Conservation (phyloP, 2,113 vertebrate genomes). For the Hipposideros armiger region DNA sequence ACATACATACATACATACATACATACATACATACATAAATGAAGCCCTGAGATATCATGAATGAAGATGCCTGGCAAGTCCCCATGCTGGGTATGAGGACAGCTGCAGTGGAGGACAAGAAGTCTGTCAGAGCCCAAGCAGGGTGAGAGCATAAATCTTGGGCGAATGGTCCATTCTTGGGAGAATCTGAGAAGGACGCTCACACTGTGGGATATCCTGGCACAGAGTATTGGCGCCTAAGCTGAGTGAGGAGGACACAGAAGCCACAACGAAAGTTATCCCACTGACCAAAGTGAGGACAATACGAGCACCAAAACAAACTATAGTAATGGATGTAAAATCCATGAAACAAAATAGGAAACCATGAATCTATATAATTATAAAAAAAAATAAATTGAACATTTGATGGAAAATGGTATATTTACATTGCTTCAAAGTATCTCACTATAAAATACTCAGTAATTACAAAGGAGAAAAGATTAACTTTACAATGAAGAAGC, state of each 20-base stretch:
- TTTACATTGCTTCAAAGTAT: not conserved
- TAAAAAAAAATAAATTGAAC: not conserved
- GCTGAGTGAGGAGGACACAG: not conserved
- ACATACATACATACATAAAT: no score
- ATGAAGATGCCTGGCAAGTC: not conserved
- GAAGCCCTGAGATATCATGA: not conserved
- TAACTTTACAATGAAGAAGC: not conserved
- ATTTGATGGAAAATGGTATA: not conserved
- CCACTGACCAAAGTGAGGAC: not conserved
- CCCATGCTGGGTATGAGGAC: not conserved
- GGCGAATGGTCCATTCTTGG: not conserved
- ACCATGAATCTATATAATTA: not conserved
- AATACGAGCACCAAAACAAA: not conserved
- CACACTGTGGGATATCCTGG: not conserved
- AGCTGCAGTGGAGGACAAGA: not conserved
- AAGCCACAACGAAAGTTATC: not conserved
- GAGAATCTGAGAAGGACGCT: not conserved
- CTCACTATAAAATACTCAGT: not conserved
- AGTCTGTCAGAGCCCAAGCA: not conserved
- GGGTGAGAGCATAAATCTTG: not conserved
- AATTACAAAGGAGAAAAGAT: constrained; percentile 3
- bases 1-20: no score
- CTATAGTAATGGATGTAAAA: not conserved
- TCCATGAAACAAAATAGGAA: not conserved
- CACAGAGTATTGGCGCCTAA: not conserved